phyloP scores from a whole-genome alignment of 1,140 invertebrate species.

The Neodiprion lecontei region DNA sequence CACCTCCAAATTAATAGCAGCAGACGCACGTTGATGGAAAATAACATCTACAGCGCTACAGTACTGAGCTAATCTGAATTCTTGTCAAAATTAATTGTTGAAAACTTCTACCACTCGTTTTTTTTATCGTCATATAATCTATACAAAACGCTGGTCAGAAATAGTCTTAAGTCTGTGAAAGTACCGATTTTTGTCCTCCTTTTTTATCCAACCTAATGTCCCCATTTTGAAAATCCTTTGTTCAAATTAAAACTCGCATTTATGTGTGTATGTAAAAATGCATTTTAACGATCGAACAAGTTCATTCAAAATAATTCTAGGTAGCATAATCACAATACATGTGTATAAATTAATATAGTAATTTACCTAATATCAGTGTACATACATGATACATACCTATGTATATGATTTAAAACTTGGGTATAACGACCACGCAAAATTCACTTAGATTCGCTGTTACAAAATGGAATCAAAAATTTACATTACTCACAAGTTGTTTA shows the following conservation, averaged over 20 bases:
- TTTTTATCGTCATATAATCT: background rate
- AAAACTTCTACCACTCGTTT: background rate
- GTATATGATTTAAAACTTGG: background rate
- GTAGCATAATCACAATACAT: background rate
- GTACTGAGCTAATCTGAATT: background rate
- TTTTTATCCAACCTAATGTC: too few species aligned
- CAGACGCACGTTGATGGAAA: background rate
- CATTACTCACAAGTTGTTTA: too few species aligned
- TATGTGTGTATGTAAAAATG: too few species aligned
- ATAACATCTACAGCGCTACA: background rate
- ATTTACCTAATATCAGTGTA: background rate
- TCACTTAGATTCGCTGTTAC: background rate
- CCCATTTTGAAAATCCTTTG: too few species aligned
- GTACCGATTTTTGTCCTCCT: background rate
- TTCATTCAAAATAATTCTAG: too few species aligned
- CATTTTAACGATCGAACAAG: too few species aligned
- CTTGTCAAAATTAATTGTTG: background rate
- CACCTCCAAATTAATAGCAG: background rate
- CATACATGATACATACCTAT: background rate
- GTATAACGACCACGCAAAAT: background rate
- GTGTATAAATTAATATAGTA: constrained; percentile 1
- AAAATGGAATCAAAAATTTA: too few species aligned
- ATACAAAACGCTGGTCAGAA: background rate
- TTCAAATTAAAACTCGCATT: too few species aligned
- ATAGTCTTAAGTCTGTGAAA: background rate